Conservation (phyloP, 2,797 vertebrate genomes). For the Arnoldichthys spilopterus region DNA sequence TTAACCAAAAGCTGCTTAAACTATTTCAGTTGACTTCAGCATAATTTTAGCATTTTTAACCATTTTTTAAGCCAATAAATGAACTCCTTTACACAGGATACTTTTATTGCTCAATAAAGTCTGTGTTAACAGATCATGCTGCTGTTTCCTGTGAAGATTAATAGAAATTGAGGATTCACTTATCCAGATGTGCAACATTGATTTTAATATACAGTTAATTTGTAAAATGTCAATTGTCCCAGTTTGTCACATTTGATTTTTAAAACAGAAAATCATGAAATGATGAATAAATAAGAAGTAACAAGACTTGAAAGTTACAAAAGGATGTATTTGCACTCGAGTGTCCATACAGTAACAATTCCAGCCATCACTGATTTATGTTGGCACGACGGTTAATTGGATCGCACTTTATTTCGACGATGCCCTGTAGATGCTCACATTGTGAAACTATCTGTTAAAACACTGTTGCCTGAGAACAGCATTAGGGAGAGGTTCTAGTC, state of each 20-base stretch:
- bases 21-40: neutral
- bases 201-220: slow-evolving; percentile 40
- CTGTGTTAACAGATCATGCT: neutral
- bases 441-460: neutral
- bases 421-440: neutral
- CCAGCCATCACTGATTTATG: slow-evolving; percentile 23
- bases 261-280: slow-evolving; percentile 20
- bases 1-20: neutral
- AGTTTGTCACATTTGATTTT: slow-evolving; percentile 34
- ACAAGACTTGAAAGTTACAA: neutral
- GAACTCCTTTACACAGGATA: neutral
- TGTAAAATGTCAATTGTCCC: slow-evolving; percentile 18
- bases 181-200: slow-evolving; percentile 37
- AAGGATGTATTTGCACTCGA: slow-evolving; percentile 3
- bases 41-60: neutral
- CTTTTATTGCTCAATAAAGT: slow-evolving; percentile 25
- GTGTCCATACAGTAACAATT: slow-evolving; percentile 39
- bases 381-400: slow-evolving; percentile 18
- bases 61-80: slow-evolving; percentile 20
- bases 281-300: slow-evolving; percentile 41
- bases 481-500: neutral
- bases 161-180: slow-evolving; percentile 38
- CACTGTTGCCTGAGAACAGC: neutral
- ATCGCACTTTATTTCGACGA: neutral
- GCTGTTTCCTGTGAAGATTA: neutral